Base-by-base conservation (phyloP, 2,888 invertebrate species). In the Mythimna vitellina region DNA sequence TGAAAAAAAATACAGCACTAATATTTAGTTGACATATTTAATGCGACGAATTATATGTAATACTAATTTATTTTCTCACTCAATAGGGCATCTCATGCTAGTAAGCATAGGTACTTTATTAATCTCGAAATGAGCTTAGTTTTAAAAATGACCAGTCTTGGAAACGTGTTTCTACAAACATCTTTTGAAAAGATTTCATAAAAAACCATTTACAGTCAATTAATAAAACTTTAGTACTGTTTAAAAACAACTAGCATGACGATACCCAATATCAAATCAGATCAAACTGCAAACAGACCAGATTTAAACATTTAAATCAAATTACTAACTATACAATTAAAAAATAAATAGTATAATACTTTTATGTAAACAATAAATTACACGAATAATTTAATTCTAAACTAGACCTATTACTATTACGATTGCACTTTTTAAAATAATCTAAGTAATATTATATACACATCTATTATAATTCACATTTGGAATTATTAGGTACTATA, bases 371-470 rank as follows among this genome's bases (percentile, higher is more conserved):
- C 58, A 80, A 85, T 73, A 72, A 74, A 83, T 76, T 75, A 82
- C 82, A 80, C 80, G 81, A 84, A 82, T 86, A 87, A 85, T 87
- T 84, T 72, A 87, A 81, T 81, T 76, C 86, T 90, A 91, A 78
- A 76, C 86, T 91, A 90, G 73, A 77, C 78, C 84, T 88, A 86
- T 87, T 88, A 91, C 89, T 92, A 93, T 86, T 92, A 94, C 90
- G 93, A 95, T 95, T 95, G 95, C 95, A 95, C 94, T 91, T 94
- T 89, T 90, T 80, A 90, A 89, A 92, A 91, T 92, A 92, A 88
- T 89, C 89, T 91, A 89, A 51, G n/a, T n/a, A 51, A 84, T 80
- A 76, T 75, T 81, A 83, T 91, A 90, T 91, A 88, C 90, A 91
- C 90, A 89, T 83, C 70, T 77, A 84, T 75, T 73, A 80, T 72